These are phyloP conservation scores for Trichomycterus rosablanca DNA, from an alignment of 2,113 vertebrate species.

Conservation along the genomic window DNA sequence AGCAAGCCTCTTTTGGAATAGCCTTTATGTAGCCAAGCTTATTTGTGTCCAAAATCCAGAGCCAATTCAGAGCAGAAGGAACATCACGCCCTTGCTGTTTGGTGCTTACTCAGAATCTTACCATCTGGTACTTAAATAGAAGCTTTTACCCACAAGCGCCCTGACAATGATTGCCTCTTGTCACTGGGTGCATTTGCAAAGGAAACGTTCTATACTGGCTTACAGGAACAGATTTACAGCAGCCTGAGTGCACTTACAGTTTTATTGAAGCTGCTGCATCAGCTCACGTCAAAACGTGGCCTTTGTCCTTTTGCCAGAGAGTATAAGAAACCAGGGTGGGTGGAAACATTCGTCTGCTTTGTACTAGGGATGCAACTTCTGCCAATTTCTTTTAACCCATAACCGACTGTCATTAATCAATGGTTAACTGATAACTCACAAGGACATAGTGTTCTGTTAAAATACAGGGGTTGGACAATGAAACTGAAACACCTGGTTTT, in stretches of 20 bases:
- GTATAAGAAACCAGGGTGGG: constrained; percentile 6
- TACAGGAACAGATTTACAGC: constrained; percentile 21
- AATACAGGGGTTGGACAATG: no score
- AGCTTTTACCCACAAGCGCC: constrained; percentile 35
- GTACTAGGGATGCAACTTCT: no score
- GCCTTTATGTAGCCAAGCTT: no score
- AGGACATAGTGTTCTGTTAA: no score
- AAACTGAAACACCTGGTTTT: no score
- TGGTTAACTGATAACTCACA: no score
- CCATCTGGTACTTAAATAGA: constrained; percentile 47
- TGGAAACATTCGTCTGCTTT: constrained; percentile 9
- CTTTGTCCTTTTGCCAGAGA: constrained; percentile 19
- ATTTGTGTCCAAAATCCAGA: constrained; percentile 5
- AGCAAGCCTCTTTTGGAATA: no score
- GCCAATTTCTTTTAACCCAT: no score
- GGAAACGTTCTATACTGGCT: constrained; percentile 18
- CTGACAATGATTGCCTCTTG: constrained; percentile 30
- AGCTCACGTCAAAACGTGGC: constrained; percentile 1
- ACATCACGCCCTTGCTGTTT: constrained; percentile 37
- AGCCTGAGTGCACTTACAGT: no score
- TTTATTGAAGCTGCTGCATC: constrained; percentile 13
- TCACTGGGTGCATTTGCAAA: constrained; percentile 4
- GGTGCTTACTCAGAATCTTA: constrained; percentile 23
- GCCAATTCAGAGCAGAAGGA: constrained; percentile 26
- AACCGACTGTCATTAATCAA: no score